phyloP scores from a whole-genome alignment of 1,140 invertebrate species.

The Macrobrachium rosenbergii region DNA sequence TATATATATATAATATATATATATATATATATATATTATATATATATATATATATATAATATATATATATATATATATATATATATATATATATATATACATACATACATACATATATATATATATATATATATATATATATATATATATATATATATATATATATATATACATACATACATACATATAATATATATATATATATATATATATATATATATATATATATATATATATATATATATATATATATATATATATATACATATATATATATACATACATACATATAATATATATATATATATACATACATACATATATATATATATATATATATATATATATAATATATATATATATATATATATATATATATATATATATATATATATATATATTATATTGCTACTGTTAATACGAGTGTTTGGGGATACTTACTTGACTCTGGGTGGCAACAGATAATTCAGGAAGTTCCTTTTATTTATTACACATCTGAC shows the following conservation, averaged over 20 bases:
- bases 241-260: neutral
- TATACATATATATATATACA: too few relatives aligned
- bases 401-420: too few relatives aligned
- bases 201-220: neutral
- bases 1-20: conserved; percentile 18
- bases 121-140: conserved; percentile 35
- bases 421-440: too few relatives aligned
- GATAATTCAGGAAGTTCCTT: too few relatives aligned
- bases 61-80: conserved; percentile 15
- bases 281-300: too few relatives aligned
- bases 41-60: conserved; percentile 44
- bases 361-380: too few relatives aligned
- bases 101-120: conserved; percentile 13
- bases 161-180: conserved; percentile 28
- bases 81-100: conserved; percentile 1
- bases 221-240: neutral
- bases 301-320: too few relatives aligned
- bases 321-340: too few relatives aligned
- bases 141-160: conserved; percentile 40
- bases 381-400: too few relatives aligned
- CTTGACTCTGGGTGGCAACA: too few relatives aligned
- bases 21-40: conserved; percentile 23
- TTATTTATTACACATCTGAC: too few relatives aligned
- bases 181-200: neutral
- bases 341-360: too few relatives aligned